Evolutionary conservation across 2,113 vertebrate species (phyloP).

Genomic region (Lepisosteus osseus): DNA sequence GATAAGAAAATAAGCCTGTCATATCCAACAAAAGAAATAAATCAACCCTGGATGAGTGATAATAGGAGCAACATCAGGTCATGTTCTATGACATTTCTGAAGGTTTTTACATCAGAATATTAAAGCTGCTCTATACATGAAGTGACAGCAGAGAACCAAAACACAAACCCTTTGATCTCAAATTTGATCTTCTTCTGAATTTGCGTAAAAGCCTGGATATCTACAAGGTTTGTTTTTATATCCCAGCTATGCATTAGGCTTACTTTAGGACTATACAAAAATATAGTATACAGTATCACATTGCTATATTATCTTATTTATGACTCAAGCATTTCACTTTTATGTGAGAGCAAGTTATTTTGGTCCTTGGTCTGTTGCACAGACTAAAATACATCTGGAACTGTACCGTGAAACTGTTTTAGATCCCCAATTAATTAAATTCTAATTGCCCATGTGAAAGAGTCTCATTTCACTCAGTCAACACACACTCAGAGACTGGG

Average conservation of each 20-base stretch:
- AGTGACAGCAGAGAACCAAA: constrained; percentile 44
- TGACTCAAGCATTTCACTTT: neutral
- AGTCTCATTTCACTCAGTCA: too few species aligned
- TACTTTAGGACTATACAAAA: neutral
- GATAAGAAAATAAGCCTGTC: constrained; percentile 70
- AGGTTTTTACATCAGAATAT: constrained; percentile 59
- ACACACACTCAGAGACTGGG: too few species aligned
- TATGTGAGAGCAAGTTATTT: neutral
- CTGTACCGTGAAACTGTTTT: too few species aligned
- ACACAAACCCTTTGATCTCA: constrained; percentile 67
- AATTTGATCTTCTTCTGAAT: constrained; percentile 56
- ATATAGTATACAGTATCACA: too few species aligned
- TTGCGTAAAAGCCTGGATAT: constrained; percentile 31
- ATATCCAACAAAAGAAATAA: constrained; percentile 62
- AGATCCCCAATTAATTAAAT: too few species aligned
- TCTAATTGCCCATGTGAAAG: too few species aligned
- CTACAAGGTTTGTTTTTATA: constrained; percentile 15
- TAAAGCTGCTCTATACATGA: constrained; percentile 54
- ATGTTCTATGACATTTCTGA: constrained; percentile 56
- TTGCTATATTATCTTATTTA: neutral
- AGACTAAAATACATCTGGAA: too few species aligned
- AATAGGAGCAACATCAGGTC: constrained; percentile 56
- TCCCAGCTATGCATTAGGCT: neutral
- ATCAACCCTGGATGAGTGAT: constrained; percentile 51
- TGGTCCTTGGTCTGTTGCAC: neutral